These are phyloP conservation scores for Scomberomorus guttatus DNA, from an alignment of 2,797 vertebrate genomes.

Conservation along the genomic window DNA sequence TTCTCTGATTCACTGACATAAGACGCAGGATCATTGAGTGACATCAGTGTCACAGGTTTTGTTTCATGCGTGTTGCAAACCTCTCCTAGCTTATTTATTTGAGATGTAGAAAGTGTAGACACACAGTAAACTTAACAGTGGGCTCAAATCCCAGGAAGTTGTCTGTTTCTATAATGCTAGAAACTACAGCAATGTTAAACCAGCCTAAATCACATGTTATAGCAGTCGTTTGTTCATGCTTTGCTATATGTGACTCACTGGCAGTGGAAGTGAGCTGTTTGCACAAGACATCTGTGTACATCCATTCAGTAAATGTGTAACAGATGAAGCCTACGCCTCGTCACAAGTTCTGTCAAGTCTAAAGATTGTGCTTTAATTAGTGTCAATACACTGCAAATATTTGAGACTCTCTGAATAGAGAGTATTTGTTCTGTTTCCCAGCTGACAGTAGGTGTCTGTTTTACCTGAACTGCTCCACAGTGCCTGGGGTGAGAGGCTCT, in stretches of 20 bases:
- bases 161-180: not conserved
- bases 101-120: not conserved
- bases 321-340: not conserved
- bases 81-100: not conserved
- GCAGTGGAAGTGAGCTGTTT: not conserved
- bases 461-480: conserved; percentile 68
- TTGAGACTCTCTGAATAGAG: not conserved
- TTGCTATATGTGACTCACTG: not conserved
- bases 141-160: not conserved
- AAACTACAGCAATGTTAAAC: not conserved
- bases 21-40: not conserved
- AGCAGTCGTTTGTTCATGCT: not conserved
- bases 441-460: not conserved
- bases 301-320: not conserved
- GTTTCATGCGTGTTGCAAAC: not conserved
- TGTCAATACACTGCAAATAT: not conserved
- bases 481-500: conserved; percentile 90
- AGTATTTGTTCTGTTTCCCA: not conserved
- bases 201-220: not conserved
- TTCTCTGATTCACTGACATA: not conserved
- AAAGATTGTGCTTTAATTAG: not conserved
- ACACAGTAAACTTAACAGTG: not conserved
- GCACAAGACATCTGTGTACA: not conserved
- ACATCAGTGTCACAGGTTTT: not conserved
- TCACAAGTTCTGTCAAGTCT: not conserved